phyloP scores from a whole-genome alignment of 2,888 invertebrate species.

The Lacanobia wlatinum region DNA sequence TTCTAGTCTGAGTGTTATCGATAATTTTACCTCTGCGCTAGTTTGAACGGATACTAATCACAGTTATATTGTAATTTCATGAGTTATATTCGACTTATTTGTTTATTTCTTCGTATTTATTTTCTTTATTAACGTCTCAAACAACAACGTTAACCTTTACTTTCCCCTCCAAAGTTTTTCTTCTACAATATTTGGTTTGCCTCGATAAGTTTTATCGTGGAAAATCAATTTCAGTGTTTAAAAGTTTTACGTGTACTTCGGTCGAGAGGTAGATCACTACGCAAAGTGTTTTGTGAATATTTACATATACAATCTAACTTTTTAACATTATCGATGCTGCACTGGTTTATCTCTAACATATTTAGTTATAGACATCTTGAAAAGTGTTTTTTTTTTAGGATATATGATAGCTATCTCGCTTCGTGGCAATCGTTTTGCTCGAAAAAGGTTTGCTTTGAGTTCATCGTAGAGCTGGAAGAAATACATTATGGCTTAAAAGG shows the following conservation, averaged over 20 bases:
- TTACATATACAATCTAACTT: slow-evolving; percentile 86
- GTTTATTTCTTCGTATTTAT: slow-evolving; percentile 7
- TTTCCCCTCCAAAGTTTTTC: slow-evolving; percentile 30
- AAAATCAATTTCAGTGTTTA: slow-evolving; percentile 70
- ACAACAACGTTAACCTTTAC: slow-evolving; percentile 13
- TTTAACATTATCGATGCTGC: slow-evolving; percentile 32
- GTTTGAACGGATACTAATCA: neutral
- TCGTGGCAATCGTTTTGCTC: neutral
- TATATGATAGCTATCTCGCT: slow-evolving; percentile 1
- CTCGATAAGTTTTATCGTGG: slow-evolving; percentile 52
- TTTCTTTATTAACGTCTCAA: slow-evolving; percentile 9
- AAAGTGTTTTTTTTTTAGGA: neutral
- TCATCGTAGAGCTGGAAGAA: neutral
- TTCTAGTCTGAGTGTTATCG: neutral
- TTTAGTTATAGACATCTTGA: neutral
- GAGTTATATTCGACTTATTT: neutral
- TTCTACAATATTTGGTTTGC: slow-evolving; percentile 49
- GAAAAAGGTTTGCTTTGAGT: neutral
- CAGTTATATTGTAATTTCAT: neutral
- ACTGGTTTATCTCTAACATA: slow-evolving; percentile 8
- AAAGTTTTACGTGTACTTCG: slow-evolving; percentile 70
- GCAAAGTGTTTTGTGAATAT: slow-evolving; percentile 77
- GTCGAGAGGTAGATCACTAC: slow-evolving; percentile 67
- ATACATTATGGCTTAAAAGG: neutral
- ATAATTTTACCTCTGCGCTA: neutral